A percentile compares a stretch with the other conserved stretches of the same genome.
Conservation (phyloP, 2,113 vertebrate genomes). For the Taxidea taxus region DNA sequence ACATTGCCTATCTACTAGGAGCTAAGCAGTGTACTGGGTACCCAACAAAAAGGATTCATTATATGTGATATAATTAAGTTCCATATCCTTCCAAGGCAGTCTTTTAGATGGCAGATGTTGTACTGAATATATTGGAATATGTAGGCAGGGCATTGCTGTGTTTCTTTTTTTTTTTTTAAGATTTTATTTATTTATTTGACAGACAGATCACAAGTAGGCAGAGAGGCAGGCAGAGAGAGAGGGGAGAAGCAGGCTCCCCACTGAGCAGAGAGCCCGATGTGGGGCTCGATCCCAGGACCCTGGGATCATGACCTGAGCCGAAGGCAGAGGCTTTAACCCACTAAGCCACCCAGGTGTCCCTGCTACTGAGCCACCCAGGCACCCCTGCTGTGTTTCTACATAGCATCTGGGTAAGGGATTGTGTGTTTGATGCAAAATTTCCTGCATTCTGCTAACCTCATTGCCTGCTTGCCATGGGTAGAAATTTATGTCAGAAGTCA, state of each 20-base stretch:
- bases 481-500: not conserved
- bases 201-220: too few relatives aligned
- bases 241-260: too few relatives aligned
- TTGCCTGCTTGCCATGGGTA: not conserved
- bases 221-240: too few relatives aligned
- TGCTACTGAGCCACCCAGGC: too few relatives aligned
- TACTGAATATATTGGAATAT: not conserved
- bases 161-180: too few relatives aligned
- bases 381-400: too few relatives aligned
- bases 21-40: not conserved
- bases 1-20: not conserved
- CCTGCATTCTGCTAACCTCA: not conserved
- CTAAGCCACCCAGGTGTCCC: too few relatives aligned
- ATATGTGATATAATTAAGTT: not conserved
- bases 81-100: not conserved
- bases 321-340: too few relatives aligned
- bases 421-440: not conserved
- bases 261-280: too few relatives aligned
- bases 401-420: not conserved
- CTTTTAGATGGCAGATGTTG: not conserved
- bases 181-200: too few relatives aligned
- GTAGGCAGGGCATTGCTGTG: not conserved
- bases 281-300: too few relatives aligned
- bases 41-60: not conserved
- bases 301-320: too few relatives aligned